Percentiles rank a stretch among this genome's conserved stretches.
Evolutionary conservation across 2,888 invertebrate species (phyloP).

Genomic region (Idaea aversata): DNA sequence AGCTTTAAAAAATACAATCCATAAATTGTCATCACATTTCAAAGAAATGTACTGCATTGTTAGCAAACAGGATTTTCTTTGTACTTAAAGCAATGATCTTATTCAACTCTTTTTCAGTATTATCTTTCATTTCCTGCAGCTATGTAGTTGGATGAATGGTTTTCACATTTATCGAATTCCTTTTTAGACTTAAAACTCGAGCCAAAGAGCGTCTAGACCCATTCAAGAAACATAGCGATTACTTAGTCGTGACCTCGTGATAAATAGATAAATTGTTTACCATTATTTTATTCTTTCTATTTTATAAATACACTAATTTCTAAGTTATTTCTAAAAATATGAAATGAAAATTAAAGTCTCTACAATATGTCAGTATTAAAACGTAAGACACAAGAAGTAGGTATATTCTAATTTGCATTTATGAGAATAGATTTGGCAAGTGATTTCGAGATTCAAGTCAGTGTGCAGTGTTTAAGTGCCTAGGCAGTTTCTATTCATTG

Average conservation of each 20-base stretch:
- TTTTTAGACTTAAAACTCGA: conserved; percentile 9
- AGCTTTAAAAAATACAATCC: background rate
- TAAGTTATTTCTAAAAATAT: too few relatives aligned
- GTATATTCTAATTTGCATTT: background rate
- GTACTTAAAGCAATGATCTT: conserved; percentile 9
- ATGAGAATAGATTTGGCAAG: background rate
- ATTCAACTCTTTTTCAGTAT: conserved; percentile 10
- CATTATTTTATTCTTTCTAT: too few relatives aligned
- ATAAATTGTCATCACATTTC: background rate
- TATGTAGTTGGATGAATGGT: conserved; percentile 6
- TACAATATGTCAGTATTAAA: background rate
- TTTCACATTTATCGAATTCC: conserved; percentile 15
- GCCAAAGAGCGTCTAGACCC: conserved; percentile 12
- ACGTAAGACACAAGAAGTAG: background rate
- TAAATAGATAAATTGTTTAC: background rate
- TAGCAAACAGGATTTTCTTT: conserved; percentile 6
- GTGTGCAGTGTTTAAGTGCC: background rate
- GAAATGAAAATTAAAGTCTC: too few relatives aligned
- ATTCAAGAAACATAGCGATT: conserved; percentile 13
- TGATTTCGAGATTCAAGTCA: background rate
- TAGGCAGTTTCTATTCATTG: background rate
- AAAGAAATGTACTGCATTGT: background rate
- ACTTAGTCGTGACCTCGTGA: background rate
- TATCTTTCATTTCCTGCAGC: conserved; percentile 11
- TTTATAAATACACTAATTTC: too few relatives aligned